Evolutionary conservation across 2,113 vertebrate genomes (phyloP).

Genomic region (Brachyhypopomus gauderio): DNA sequence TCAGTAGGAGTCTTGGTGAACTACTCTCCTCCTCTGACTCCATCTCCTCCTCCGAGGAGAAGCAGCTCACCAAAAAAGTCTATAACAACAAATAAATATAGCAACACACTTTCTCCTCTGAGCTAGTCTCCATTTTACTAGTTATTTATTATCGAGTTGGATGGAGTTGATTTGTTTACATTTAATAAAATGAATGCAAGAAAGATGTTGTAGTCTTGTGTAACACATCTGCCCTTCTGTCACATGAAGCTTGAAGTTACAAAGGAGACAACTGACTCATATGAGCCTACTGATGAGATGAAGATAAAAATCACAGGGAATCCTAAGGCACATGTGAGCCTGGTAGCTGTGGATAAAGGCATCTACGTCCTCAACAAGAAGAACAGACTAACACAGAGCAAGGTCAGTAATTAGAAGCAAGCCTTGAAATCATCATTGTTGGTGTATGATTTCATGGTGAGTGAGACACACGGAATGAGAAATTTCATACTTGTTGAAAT

Average conservation of each 20-base stretch:
- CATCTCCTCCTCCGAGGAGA: no score
- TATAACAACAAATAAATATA: no score
- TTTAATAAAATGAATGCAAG: not conserved
- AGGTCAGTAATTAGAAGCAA: constrained; percentile 59
- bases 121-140: no score
- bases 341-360: constrained; percentile 79
- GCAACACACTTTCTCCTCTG: no score
- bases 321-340: constrained; percentile 69
- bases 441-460: no score
- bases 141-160: no score
- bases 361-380: constrained; percentile 77
- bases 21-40: no score
- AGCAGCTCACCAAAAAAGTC: no score
- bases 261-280: not conserved
- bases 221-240: not conserved
- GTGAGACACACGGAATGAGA: no score
- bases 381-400: constrained; percentile 76
- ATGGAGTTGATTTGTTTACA: no score
- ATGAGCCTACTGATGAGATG: not conserved
- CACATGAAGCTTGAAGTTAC: not conserved
- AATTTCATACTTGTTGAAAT: not conserved
- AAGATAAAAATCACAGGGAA: constrained; percentile 70
- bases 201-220: not conserved
- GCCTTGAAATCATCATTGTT: not conserved
- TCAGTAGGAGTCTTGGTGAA: no score